Evolutionary conservation across 1,140 invertebrate genomes (phyloP).

Genomic region (Sarcophaga peregrina): DNA sequence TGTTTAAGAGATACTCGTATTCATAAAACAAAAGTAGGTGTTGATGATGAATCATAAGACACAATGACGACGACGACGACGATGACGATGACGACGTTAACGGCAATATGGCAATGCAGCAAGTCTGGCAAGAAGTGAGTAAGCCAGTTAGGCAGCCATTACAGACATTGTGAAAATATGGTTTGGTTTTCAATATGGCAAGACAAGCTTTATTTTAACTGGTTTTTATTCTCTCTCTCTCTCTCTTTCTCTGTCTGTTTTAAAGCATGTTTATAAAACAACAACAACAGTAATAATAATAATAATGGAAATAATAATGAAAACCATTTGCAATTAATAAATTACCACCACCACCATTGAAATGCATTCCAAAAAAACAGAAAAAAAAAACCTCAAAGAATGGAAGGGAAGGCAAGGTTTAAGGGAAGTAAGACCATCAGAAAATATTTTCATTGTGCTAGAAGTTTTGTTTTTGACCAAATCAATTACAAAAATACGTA

Average conservation of each 20-base stretch:
- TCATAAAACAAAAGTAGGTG: slow-evolving; percentile 14
- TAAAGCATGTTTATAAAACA: not conserved
- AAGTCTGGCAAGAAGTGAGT: too few relatives aligned
- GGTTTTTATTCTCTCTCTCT: not conserved
- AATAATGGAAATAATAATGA: slow-evolving; percentile 9
- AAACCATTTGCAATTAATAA: slow-evolving; percentile 5
- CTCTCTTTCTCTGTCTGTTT: too few relatives aligned
- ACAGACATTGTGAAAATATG: slow-evolving; percentile 17
- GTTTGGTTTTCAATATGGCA: not conserved
- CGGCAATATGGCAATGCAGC: too few relatives aligned
- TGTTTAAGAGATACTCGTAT: too few relatives aligned
- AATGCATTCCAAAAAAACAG: not conserved
- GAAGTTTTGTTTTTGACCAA: too few relatives aligned
- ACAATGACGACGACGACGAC: too few relatives aligned
- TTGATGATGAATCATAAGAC: slow-evolving; percentile 22
- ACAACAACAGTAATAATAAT: not conserved
- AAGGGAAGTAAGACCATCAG: too few relatives aligned
- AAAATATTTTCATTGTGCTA: too few relatives aligned
- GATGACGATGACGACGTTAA: too few relatives aligned
- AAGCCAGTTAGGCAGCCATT: not conserved
- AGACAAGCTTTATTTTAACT: slow-evolving; percentile 27
- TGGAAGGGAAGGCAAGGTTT: too few relatives aligned
- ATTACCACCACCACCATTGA: slow-evolving; percentile 6
- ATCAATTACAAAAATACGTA: too few relatives aligned
- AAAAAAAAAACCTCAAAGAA: not conserved